Conservation (phyloP, 2,888 invertebrate species). For the Monoplex corrugatus region DNA sequence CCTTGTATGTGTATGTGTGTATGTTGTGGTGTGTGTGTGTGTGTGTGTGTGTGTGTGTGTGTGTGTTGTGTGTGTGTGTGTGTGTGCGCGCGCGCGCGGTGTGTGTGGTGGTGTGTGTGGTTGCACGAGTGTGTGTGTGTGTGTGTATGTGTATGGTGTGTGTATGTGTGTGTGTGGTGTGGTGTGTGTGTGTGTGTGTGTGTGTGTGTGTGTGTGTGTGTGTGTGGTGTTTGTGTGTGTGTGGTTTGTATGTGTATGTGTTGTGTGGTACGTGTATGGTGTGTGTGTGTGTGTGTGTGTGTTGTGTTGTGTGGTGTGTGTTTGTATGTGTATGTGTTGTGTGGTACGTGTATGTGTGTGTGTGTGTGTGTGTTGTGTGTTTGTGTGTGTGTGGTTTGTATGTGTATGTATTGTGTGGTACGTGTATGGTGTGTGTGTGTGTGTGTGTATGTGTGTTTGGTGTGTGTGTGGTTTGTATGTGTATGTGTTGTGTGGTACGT, state of each 20-base stretch:
- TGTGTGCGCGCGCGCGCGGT: background rate
- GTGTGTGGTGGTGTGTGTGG: too few relatives aligned
- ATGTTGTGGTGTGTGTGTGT: background rate
- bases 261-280: too few relatives aligned
- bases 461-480: constrained; percentile 9
- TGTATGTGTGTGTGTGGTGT: too few relatives aligned
- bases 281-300: too few relatives aligned
- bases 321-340: too few relatives aligned
- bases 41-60: constrained; percentile 12
- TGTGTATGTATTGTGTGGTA: background rate
- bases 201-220: background rate
- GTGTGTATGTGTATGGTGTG: too few relatives aligned
- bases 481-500: background rate
- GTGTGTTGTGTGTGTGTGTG: background rate
- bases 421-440: background rate
- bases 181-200: too few relatives aligned
- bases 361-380: constrained; percentile 1
- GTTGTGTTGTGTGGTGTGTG: too few relatives aligned
- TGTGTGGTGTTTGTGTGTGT: too few relatives aligned
- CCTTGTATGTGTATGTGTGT: too few relatives aligned
- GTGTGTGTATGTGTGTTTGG: constrained; percentile 1
- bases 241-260: too few relatives aligned
- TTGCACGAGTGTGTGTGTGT: background rate
- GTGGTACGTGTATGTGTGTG: background rate
- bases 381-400: background rate